Evolutionary conservation across 2,888 invertebrate genomes (phyloP).

Genomic region (Pyralis farinalis): DNA sequence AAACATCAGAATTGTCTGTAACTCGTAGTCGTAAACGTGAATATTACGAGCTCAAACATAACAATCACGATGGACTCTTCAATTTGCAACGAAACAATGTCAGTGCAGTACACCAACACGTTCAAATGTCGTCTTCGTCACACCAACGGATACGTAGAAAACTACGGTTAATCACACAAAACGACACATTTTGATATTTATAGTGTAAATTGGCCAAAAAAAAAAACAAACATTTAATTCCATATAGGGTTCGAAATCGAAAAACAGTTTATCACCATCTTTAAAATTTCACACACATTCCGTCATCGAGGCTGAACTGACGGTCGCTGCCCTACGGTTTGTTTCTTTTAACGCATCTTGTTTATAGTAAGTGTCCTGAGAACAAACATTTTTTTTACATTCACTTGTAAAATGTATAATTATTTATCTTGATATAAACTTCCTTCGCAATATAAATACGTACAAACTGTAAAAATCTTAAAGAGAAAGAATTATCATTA

Average conservation of each 20-base stretch:
- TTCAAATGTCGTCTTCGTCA: constrained; percentile 49
- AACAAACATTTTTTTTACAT: too few relatives aligned
- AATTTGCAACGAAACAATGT: constrained; percentile 75
- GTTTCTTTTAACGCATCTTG: constrained; percentile 40
- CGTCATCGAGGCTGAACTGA: constrained; percentile 76
- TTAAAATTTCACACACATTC: constrained; percentile 74
- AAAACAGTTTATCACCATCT: constrained; percentile 76
- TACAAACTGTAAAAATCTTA: too few relatives aligned
- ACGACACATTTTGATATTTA: constrained; percentile 41
- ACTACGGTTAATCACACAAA: constrained; percentile 31
- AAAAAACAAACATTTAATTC: constrained; percentile 38
- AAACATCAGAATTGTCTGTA: constrained; percentile 75
- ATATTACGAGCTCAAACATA: constrained; percentile 66
- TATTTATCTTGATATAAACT: too few relatives aligned
- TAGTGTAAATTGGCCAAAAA: too few relatives aligned
- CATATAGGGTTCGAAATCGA: constrained; percentile 44
- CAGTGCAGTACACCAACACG: constrained; percentile 69
- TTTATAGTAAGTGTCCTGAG: too few relatives aligned
- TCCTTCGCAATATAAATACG: too few relatives aligned
- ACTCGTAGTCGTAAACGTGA: constrained; percentile 56
- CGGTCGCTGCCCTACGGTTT: constrained; percentile 68
- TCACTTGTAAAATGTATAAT: too few relatives aligned
- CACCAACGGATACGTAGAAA: constrained; percentile 26
- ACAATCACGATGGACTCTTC: constrained; percentile 69
- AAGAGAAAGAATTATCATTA: too few relatives aligned